Conservation (phyloP, 2,888 invertebrate genomes). For the Nephrotoma flavescens region DNA sequence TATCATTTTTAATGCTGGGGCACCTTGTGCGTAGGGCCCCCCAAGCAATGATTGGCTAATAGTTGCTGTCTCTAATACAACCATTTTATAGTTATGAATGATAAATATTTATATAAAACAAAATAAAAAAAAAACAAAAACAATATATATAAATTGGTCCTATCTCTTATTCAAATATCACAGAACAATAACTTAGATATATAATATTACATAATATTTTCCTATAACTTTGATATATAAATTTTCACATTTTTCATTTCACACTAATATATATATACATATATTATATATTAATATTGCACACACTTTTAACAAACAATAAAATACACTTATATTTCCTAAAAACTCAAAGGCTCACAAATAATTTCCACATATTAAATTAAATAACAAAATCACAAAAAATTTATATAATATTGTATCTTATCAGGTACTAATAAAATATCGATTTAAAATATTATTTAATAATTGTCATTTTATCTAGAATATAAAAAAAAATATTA, state of each 20-base stretch:
- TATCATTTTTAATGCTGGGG: slow-evolving; percentile 75
- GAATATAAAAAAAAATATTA: neutral
- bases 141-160: neutral
- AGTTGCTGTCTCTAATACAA: slow-evolving; percentile 61
- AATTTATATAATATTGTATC: neutral
- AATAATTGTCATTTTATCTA: slow-evolving; percentile 2
- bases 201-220: neutral
- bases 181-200: neutral
- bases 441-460: neutral
- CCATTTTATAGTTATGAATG: slow-evolving; percentile 33
- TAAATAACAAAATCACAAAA: neutral
- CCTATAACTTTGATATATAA: neutral
- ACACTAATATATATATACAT: neutral
- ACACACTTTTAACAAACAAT: neutral
- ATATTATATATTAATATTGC: neutral
- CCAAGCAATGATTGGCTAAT: slow-evolving; percentile 55
- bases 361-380: neutral
- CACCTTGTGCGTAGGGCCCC: slow-evolving; percentile 64
- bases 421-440: neutral
- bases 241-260: neutral
- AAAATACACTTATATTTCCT: neutral
- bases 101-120: neutral
- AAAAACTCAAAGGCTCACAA: neutral
- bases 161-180: neutral
- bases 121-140: neutral